A percentile compares a stretch with the other conserved stretches of the same genome.
phyloP scores from a whole-genome alignment of 2,888 invertebrate species.

The Noctua janthina region DNA sequence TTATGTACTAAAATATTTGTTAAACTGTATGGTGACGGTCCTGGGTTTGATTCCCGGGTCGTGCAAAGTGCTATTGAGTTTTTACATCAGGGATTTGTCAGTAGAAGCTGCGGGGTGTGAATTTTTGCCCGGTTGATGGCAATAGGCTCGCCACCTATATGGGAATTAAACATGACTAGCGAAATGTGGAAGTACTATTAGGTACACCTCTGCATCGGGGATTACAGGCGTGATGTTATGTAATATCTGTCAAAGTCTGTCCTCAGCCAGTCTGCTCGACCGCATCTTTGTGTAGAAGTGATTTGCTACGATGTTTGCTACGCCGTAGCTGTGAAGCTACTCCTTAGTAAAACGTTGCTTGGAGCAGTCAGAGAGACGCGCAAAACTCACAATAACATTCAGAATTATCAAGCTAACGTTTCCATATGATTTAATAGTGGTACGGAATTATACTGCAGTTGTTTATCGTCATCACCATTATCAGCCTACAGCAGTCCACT shows the following conservation, averaged over 20 bases:
- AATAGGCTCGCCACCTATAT: not conserved
- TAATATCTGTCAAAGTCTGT: not conserved
- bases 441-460: too few relatives aligned
- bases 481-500: too few relatives aligned
- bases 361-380: not conserved
- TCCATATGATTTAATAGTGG: not conserved
- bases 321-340: not conserved
- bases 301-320: not conserved
- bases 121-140: not conserved
- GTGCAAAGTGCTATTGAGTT: not conserved
- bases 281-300: not conserved
- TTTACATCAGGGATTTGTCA: not conserved
- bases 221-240: not conserved
- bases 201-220: not conserved
- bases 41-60: not conserved
- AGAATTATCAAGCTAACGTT: not conserved
- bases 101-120: not conserved
- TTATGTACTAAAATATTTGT: not conserved
- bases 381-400: not conserved
- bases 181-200: not conserved
- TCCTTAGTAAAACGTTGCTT: not conserved
- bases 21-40: not conserved
- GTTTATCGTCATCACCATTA: too few relatives aligned
- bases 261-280: not conserved
- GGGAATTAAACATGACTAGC: not conserved